These are phyloP conservation scores for Denticeps clupeoides DNA, from an alignment of 2,797 vertebrate species.

Conservation along the genomic window DNA sequence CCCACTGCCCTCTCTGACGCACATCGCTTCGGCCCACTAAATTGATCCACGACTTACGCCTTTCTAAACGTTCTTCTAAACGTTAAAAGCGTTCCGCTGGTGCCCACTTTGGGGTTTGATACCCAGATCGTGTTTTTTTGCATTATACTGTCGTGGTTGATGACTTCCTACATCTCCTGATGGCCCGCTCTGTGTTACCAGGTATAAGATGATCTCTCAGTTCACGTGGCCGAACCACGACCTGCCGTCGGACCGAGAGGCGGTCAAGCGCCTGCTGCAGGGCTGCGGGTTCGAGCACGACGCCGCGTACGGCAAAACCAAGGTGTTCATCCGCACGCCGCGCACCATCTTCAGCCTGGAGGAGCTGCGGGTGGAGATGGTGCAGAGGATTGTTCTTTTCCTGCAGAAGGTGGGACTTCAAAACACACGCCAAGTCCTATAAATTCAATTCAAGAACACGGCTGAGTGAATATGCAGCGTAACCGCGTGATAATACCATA, in stretches of 20 bases:
- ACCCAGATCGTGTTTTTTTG: background rate
- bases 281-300: slow-evolving; percentile 82
- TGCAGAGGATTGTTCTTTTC: slow-evolving; percentile 87
- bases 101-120: too few species aligned
- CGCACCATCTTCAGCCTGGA: slow-evolving; percentile 90
- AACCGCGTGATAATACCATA: too few species aligned
- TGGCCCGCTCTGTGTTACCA: too few species aligned
- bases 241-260: slow-evolving; percentile 77
- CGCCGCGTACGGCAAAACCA: slow-evolving; percentile 88
- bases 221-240: slow-evolving; percentile 97
- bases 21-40: too few species aligned
- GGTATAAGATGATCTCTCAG: slow-evolving; percentile 97
- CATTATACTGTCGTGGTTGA: background rate
- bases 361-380: slow-evolving; percentile 83
- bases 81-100: too few species aligned
- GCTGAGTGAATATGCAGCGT: too few species aligned
- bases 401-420: slow-evolving; percentile 89
- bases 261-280: slow-evolving; percentile 79
- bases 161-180: background rate
- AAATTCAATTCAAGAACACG: too few species aligned
- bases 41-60: slow-evolving; percentile 8
- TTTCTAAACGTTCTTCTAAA: too few species aligned
- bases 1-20: background rate
- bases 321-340: slow-evolving; percentile 91
- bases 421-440: too few species aligned